phyloP scores from a whole-genome alignment of 2,113 vertebrate genomes.

The Crypturellus undulatus region DNA sequence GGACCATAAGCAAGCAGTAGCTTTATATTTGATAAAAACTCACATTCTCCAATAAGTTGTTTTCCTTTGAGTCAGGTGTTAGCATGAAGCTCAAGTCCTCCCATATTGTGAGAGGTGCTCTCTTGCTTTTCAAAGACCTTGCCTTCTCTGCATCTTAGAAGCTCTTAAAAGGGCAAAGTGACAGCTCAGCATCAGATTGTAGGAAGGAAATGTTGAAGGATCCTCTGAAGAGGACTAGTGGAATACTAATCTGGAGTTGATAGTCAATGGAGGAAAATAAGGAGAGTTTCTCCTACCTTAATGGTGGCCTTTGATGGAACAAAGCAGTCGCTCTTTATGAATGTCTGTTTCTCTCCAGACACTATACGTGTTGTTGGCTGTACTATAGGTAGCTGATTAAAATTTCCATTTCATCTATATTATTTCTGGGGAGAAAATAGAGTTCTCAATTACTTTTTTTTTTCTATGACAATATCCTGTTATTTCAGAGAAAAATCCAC shows the following conservation, averaged over 20 bases:
- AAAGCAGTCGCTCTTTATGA: not conserved
- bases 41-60: not conserved
- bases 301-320: no score
- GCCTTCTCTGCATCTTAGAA: not conserved
- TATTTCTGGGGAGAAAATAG: not conserved
- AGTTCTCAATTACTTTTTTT: not conserved
- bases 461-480: not conserved
- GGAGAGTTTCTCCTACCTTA: not conserved
- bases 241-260: not conserved
- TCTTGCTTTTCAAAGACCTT: not conserved
- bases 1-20: not conserved
- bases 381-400: rapidly evolving
- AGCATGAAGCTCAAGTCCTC: not conserved
- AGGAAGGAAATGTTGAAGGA: not conserved
- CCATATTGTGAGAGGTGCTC: not conserved
- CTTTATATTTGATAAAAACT: not conserved
- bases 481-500: rapidly evolving
- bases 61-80: not conserved
- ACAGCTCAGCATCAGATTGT: not conserved
- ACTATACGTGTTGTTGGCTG: not conserved
- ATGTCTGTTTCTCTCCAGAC: not conserved
- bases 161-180: not conserved
- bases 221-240: not conserved
- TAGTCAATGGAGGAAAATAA: not conserved
- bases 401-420: not conserved